Evolutionary conservation across 2,888 invertebrate genomes (phyloP), one percentile per base, ranked within the genome.

Genomic region (Brachyptera risi): DNA sequence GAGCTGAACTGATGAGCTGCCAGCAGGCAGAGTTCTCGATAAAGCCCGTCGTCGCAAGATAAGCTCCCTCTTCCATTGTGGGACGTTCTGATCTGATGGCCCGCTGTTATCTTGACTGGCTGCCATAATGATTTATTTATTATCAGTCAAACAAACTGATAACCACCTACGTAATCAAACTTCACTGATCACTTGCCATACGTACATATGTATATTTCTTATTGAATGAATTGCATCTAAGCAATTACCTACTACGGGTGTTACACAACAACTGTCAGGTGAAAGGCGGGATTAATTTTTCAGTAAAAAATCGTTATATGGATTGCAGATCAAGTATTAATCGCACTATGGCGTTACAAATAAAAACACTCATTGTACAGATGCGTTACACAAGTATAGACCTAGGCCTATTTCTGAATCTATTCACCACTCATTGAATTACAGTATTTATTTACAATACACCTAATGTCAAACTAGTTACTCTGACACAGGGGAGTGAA

Each of bases 11-110:
- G 62, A 37, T 31, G 62, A 58, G 50, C 56, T 63, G 31, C 60
- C 62, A 38, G 67, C 69, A 68, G 42, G 69, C 69, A 61, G 69
- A 68, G 67, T 70, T 69, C 66, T 67, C 69, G 65, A 71, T 66
- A 61, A 68, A 68, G 81, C 81, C 66, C 82, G 81, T 63, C 88
- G 83, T 54, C 89, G 81, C 74, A 87, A 84, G 74, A 90, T 87
- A 74, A 91, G 80, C 77, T 91, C 90, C 71, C 86, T 84, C 77
- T 90, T 90, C 90, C 91, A 91, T 75, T 88, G 88, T 65, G 90
- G 90, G 73, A 88, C 73, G 66, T 24, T 40, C 13, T 26, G 15
- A 54, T 54, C 58, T 31, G 38, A 3, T 9, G 59, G 7, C 38
- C 50, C 58, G 26, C 61, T 17, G 56, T 60, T 62, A 54, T 64